Percentiles rank a stretch among this genome's conserved stretches.
phyloP scores from a whole-genome alignment of 2,113 vertebrate genomes.

The Holacanthus passer region DNA sequence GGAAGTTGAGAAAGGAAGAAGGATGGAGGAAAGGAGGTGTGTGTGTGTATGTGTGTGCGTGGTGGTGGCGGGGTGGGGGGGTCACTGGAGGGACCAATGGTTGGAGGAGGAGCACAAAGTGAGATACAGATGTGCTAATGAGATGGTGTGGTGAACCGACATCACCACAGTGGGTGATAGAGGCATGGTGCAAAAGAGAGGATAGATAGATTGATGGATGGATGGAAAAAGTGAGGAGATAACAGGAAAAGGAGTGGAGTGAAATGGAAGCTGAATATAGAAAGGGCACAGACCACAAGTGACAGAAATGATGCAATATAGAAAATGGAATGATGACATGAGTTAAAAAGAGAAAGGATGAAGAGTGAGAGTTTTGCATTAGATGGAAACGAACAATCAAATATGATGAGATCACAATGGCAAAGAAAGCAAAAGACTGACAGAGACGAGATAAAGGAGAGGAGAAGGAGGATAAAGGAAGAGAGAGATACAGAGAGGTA shows the following conservation, averaged over 20 bases:
- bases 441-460: constrained; percentile 14
- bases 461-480: constrained; percentile 2
- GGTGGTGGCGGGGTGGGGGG: neutral
- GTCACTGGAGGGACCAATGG: neutral
- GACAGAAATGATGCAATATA: neutral
- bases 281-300: neutral
- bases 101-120: constrained; percentile 30
- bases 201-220: neutral
- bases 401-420: neutral
- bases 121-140: constrained; percentile 71
- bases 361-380: neutral
- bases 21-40: constrained; percentile 7
- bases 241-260: neutral
- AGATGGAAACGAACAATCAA: neutral
- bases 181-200: constrained; percentile 1
- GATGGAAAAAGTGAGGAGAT: constrained; percentile 1
- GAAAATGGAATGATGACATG: neutral
- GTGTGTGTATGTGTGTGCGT: too few species aligned
- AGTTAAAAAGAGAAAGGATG: neutral
- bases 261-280: neutral
- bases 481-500: constrained; percentile 17
- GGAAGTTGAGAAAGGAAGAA: constrained; percentile 26
- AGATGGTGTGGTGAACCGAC: constrained; percentile 1
- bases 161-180: neutral
- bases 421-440: constrained; percentile 30